phyloP scores from a whole-genome alignment of 2,113 vertebrate genomes.

The Salvelinus alpinus region DNA sequence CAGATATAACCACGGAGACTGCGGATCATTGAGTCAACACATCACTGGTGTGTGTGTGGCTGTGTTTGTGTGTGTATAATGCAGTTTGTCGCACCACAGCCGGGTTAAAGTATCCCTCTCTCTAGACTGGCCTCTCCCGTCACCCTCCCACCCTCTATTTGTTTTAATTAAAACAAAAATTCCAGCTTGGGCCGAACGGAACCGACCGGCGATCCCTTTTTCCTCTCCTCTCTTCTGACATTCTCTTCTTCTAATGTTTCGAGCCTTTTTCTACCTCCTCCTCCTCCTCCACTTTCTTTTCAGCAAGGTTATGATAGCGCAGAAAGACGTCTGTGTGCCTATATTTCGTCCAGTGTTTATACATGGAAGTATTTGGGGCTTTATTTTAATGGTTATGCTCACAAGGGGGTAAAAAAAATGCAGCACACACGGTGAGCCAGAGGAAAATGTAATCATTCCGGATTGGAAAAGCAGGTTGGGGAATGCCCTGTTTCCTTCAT shows the following conservation, averaged over 20 bases:
- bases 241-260: constrained; percentile 29
- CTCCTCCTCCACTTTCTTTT: constrained; percentile 8
- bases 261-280: constrained; percentile 17
- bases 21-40: too few relatives aligned
- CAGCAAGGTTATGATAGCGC: neutral
- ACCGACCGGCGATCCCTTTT: constrained; percentile 41
- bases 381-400: constrained; percentile 32
- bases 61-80: constrained; percentile 32
- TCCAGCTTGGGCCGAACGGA: constrained; percentile 50
- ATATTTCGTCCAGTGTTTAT: constrained; percentile 31
- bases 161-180: constrained; percentile 74
- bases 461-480: constrained; percentile 56
- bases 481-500: constrained; percentile 50
- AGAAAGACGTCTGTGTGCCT: neutral
- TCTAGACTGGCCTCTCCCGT: constrained; percentile 45
- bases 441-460: constrained; percentile 73
- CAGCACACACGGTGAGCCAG: constrained; percentile 54
- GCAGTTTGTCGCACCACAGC: constrained; percentile 66
- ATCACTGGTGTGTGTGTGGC: neutral
- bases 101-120: constrained; percentile 70
- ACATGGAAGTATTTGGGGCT: constrained; percentile 38
- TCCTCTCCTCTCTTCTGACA: constrained; percentile 46
- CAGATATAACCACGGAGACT: too few relatives aligned
- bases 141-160: constrained; percentile 58
- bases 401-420: constrained; percentile 55